Evolutionary conservation across 2,113 vertebrate species (phyloP).

Genomic region (Tachysurus vachellii): DNA sequence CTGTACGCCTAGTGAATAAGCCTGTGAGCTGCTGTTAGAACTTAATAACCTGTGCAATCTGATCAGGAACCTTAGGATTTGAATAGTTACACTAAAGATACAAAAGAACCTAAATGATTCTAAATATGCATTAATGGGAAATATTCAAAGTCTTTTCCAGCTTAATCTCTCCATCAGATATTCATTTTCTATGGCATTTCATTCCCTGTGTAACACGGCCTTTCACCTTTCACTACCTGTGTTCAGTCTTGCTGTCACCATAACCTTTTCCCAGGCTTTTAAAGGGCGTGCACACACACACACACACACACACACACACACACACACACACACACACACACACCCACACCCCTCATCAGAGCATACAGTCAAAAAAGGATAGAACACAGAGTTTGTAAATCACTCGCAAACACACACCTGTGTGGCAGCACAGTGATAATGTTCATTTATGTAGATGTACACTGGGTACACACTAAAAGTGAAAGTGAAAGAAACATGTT

Average conservation of each 20-base stretch:
- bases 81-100: not conserved
- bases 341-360: not conserved
- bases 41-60: not conserved
- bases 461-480: not conserved
- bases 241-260: slow-evolving; percentile 60
- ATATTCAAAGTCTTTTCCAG: not conserved
- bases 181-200: slow-evolving; percentile 67
- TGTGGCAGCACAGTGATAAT: not conserved
- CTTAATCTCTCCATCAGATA: slow-evolving; percentile 63
- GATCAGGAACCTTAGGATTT: not conserved
- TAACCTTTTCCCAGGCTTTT: slow-evolving; percentile 55
- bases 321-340: slow-evolving; percentile 2
- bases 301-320: not conserved
- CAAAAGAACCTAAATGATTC: not conserved
- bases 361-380: not conserved
- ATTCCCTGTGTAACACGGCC: slow-evolving; percentile 69
- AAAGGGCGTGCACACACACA: slow-evolving; percentile 19
- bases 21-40: slow-evolving; percentile 9
- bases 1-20: not conserved
- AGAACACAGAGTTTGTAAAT: not conserved
- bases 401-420: no score
- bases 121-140: slow-evolving; percentile 7
- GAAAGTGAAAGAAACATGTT: slow-evolving; percentile 1
- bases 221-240: slow-evolving; percentile 68
- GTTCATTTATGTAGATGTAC: not conserved